These are phyloP conservation scores for Parnassius smintheus DNA, from an alignment of 2,888 invertebrate genomes.

Conservation along the genomic window DNA sequence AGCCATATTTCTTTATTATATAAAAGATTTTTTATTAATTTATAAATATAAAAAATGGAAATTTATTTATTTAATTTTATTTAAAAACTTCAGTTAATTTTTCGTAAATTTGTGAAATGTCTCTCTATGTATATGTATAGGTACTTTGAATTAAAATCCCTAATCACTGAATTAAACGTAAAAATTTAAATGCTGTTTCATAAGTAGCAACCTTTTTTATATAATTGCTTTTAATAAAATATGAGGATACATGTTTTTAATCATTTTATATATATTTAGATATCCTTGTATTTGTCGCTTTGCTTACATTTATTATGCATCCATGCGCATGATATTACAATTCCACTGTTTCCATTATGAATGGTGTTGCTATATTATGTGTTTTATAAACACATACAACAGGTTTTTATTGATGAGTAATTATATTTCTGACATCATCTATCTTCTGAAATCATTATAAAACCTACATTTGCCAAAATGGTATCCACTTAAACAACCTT, in stretches of 20 bases:
- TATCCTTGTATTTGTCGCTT: constrained; percentile 32
- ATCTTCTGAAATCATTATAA: neutral
- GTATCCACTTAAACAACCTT: constrained; percentile 14
- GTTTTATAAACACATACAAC: neutral
- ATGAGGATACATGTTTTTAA: constrained; percentile 26
- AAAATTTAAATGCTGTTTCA: constrained; percentile 22
- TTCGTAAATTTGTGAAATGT: no score
- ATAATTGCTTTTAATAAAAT: constrained; percentile 28
- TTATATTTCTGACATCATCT: constrained; percentile 4
- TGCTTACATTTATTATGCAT: constrained; percentile 33
- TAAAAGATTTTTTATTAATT: no score
- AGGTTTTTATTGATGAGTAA: constrained; percentile 13
- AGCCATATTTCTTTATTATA: no score
- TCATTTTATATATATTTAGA: neutral
- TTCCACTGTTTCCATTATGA: constrained; percentile 15
- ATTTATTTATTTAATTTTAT: no score
- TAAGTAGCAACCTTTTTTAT: constrained; percentile 25
- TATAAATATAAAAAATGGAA: no score
- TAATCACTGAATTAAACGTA: no score
- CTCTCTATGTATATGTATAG: no score
- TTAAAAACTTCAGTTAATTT: no score
- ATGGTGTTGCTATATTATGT: constrained; percentile 10
- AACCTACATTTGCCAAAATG: constrained; percentile 19
- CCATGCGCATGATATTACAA: constrained; percentile 33
- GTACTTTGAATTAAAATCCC: no score